Conservation (phyloP, 2,113 vertebrate species). For the Astur gentilis region DNA sequence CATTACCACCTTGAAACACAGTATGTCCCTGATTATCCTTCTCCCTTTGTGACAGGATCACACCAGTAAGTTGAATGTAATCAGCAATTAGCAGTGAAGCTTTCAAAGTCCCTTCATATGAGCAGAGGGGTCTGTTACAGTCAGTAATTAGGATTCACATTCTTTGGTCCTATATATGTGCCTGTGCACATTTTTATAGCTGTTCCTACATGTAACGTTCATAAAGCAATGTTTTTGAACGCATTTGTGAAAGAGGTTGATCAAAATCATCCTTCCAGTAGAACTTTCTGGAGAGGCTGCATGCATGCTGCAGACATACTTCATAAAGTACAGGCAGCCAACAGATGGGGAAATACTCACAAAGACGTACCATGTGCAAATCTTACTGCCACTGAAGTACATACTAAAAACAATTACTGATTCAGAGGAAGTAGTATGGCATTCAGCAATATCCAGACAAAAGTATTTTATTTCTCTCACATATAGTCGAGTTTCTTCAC, state of each 20-base stretch:
- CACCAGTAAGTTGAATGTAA: neutral
- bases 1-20: neutral
- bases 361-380: neutral
- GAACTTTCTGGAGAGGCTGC: neutral
- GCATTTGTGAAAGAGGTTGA: neutral
- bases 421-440: neutral
- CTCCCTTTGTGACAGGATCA: neutral
- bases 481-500: neutral
- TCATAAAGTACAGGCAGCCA: neutral
- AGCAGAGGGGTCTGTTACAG: neutral
- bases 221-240: neutral
- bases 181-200: neutral
- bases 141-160: neutral
- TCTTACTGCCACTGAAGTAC: neutral
- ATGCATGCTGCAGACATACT: neutral
- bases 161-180: neutral
- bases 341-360: neutral
- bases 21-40: neutral
- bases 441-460: neutral
- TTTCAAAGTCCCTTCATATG: neutral
- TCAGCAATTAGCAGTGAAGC: neutral
- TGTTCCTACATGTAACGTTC: neutral
- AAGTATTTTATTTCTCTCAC: neutral
- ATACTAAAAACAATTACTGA: neutral
- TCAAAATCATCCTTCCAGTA: neutral